phyloP scores from a whole-genome alignment of 2,797 vertebrate genomes.

The Thalassophryne amazonica region DNA sequence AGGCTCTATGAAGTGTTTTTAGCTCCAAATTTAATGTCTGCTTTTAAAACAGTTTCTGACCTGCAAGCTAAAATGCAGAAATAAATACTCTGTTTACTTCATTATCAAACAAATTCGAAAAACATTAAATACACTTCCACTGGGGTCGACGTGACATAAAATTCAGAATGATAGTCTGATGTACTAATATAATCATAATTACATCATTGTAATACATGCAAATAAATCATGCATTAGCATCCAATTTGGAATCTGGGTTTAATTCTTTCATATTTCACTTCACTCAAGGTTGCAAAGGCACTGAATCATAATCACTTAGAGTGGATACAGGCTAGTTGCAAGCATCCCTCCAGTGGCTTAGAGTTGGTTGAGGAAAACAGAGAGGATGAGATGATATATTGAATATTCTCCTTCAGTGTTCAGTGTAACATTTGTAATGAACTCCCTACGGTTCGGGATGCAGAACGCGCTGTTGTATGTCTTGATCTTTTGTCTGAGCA shows the following conservation, averaged over 20 bases:
- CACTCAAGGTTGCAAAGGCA: constrained; percentile 50
- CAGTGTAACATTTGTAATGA: constrained; percentile 29
- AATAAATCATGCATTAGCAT: constrained; percentile 30
- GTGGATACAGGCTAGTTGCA: constrained; percentile 36
- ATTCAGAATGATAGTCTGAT: background rate
- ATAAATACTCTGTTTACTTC: background rate
- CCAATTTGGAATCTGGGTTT: constrained; percentile 32
- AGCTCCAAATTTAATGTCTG: too few relatives aligned
- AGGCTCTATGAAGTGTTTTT: too few relatives aligned
- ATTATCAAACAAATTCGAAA: background rate
- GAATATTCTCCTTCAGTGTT: constrained; percentile 16
- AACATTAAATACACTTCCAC: background rate
- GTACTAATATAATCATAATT: constrained; percentile 10
- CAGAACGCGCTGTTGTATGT: constrained; percentile 40
- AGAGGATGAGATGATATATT: constrained; percentile 24
- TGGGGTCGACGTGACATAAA: background rate
- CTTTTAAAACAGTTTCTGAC: too few relatives aligned
- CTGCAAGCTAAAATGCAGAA: too few relatives aligned
- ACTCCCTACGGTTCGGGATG: constrained; percentile 5
- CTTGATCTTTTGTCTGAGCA: constrained; percentile 20
- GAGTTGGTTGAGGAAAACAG: constrained; percentile 31
- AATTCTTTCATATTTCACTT: constrained; percentile 62
- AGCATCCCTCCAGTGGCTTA: constrained; percentile 26
- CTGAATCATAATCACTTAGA: constrained; percentile 56
- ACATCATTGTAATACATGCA: constrained; percentile 12